phyloP scores from a whole-genome alignment of 2,113 vertebrate species.

The Chamaea fasciata region DNA sequence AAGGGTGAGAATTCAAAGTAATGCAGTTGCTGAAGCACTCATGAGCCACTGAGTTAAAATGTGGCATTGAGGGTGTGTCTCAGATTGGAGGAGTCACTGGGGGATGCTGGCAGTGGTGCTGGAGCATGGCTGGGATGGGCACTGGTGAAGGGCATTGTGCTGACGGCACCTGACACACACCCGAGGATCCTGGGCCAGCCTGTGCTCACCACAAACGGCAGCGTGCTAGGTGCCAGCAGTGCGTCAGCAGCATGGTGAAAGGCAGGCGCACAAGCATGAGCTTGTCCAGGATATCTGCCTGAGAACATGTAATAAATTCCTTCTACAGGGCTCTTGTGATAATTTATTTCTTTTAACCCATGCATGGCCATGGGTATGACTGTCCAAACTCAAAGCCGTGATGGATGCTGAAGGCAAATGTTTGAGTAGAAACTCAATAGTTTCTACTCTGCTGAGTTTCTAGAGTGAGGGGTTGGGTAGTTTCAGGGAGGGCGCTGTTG shows the following conservation, averaged over 20 bases:
- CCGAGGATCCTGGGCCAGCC: background rate
- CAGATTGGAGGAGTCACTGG: accelerated
- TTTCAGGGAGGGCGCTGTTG: background rate
- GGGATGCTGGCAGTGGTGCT: background rate
- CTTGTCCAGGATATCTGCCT: background rate
- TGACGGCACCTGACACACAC: background rate
- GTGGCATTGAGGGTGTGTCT: background rate
- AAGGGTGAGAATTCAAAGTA: background rate
- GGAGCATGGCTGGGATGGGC: background rate
- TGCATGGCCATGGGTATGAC: background rate
- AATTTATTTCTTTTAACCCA: background rate
- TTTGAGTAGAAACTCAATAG: background rate
- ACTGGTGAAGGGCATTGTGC: background rate
- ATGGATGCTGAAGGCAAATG: background rate
- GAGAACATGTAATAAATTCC: background rate
- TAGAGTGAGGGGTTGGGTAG: background rate
- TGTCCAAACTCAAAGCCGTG: background rate
- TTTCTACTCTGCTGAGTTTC: background rate
- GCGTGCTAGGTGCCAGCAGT: background rate
- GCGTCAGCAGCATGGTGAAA: background rate
- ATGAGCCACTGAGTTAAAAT: accelerated
- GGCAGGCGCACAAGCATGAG: background rate
- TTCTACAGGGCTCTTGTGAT: background rate
- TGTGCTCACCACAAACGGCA: background rate
- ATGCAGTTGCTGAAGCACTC: background rate